Base-by-base conservation (phyloP, 2,797 vertebrate genomes). In the Ambastaia sidthimunki region DNA sequence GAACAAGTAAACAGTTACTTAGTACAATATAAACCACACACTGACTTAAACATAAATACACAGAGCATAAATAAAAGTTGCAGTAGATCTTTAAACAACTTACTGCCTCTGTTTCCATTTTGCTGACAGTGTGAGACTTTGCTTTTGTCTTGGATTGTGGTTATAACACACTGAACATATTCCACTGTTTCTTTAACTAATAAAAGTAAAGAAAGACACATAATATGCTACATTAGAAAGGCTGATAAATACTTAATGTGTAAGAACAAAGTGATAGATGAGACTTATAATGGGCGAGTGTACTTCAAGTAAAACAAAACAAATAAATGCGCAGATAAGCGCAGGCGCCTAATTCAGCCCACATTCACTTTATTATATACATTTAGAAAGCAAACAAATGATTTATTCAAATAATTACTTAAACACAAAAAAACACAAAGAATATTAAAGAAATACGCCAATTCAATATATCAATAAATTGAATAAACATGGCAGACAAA, bases 31-130 rank as follows among this genome's bases (percentile, higher is more conserved):
- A 62, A 62, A 62, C 25, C 6, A 62, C 59, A 19, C 34, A 66
- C 72, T 10, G 57, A 23, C 47, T 1, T 2, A 21, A 28, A 28
- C 50, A 55, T 15, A 66, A 18, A 59, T 9, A 60, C 13, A 67
- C 10, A 23, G 13, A 23, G 23, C 44, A 80, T 44, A 47, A 75
- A 59, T n/a, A 16, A 41, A 34, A 13, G 13, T 18, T 10, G 18
- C 67, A 18, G 55, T 63, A 72, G 4, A 11, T 44, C 19, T 28
- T 57, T 11, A 37, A 7, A 13, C 71, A 65, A 79, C 94, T 93
- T 90, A 96, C 96, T 25, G 94, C 83, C 85, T 89, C 93, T 9
- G 93, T 90, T 89, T 96, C 95, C 96, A 96, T 97, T 80, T 88
- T 62, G 81, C 77, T 65, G 57, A 81, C 18, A 82, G 54, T 81